Conservation (phyloP, 2,888 invertebrate genomes). For the Scelioninae gen. 1 region DNA sequence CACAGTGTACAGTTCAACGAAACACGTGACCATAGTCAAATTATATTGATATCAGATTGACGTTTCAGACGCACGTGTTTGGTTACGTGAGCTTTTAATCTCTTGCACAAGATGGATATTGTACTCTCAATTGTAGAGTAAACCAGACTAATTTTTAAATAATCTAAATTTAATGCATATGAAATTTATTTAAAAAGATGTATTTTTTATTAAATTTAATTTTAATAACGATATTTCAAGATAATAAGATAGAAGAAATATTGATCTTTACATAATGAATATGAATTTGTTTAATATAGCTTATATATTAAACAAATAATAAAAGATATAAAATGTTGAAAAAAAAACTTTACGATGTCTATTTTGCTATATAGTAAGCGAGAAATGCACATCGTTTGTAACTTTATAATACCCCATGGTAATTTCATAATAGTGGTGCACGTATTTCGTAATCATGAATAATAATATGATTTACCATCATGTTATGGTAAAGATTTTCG, state of each 20-base stretch:
- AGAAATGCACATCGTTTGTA: conserved; percentile 50
- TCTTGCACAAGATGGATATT: conserved; percentile 66
- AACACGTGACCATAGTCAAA: conserved; percentile 68
- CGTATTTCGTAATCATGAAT: conserved; percentile 67
- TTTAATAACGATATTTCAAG: no score
- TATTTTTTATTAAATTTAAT: no score
- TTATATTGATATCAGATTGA: conserved; percentile 66
- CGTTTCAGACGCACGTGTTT: conserved; percentile 70
- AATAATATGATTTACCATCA: conserved; percentile 65
- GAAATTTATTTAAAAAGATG: no score
- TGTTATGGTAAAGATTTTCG: conserved; percentile 62
- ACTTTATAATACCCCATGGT: conserved; percentile 62
- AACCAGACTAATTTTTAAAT: conserved; percentile 44
- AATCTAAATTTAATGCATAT: neutral
- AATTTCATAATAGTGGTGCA: conserved; percentile 63
- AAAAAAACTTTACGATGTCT: neutral
- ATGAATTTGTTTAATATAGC: no score
- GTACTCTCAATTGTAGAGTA: conserved; percentile 48
- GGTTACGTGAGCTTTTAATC: conserved; percentile 68
- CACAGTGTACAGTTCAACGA: conserved; percentile 51
- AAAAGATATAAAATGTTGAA: neutral
- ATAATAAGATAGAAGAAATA: no score
- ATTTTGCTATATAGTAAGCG: conserved; percentile 28
- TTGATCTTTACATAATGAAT: no score
- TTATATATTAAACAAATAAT: neutral